Base-by-base conservation (phyloP, 1,140 invertebrate species). In the Chlorops oryzae region DNA sequence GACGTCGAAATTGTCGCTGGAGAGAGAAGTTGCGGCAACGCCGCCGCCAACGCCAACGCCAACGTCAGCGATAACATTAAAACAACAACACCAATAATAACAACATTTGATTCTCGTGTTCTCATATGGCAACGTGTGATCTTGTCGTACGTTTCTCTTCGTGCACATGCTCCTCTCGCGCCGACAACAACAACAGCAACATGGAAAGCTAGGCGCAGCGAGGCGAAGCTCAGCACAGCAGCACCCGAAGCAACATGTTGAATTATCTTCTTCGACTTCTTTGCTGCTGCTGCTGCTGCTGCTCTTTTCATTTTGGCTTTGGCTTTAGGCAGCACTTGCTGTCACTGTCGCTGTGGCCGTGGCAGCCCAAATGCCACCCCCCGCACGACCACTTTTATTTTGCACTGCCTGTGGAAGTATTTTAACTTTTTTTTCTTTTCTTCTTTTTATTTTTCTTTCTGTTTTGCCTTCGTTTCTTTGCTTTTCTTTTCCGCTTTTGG, bases 401-500 rank as follows among this genome's bases (percentile, higher is more conserved):
- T 7, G 7, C 27, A 9, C n/a, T 13, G 27, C 7, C 27, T 32
- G 27, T 32, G 27, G 7, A 32, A 7, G 27, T 9, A 9, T 13
- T 32, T 32, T 32, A n/a, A 41, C 56, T 42, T 46, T 55, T 51
- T 63, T 61, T 13, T 32, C 7, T 13, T 32, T 32, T 7, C 55
- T 57, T 54, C 55, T 61, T 59, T 61, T 57, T 54, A 52, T 52
- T 59, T 51, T 48, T 57, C 59, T 59, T 62, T 54, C 54, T 61
- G 23, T 18, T 25, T 59, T 61, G 61, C 59, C 61, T 20, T 32
- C n/a, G 27, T 7, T 13, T 7, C 27, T 9, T 32, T 13, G 27
- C 7, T 32, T 32, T n/a, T n/a, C n/a, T n/a, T n/a, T n/a, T n/a
- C n/a, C n/a, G n/a, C n/a, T n/a, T n/a, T n/a, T n/a, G n/a, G n/a